Conservation (phyloP, 2,888 invertebrate species). For the Nomada hirtipes region DNA sequence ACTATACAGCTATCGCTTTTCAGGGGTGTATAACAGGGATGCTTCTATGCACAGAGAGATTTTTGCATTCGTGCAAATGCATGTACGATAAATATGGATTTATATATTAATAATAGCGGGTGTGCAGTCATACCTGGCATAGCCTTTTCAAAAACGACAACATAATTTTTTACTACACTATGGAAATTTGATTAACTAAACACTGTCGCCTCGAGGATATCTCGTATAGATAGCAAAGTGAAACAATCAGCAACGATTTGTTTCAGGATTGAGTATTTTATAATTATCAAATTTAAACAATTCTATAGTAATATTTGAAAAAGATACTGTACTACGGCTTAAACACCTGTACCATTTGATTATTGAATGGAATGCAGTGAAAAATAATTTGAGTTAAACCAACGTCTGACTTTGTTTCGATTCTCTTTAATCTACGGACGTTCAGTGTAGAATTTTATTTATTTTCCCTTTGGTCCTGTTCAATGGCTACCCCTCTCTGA, state of each 20-base stretch:
- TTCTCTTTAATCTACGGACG: not conserved
- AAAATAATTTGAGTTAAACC: not conserved
- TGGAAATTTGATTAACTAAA: no score
- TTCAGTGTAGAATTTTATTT: not conserved
- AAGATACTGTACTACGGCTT: not conserved
- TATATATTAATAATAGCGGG: no score
- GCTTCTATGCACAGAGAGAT: not conserved
- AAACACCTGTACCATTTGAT: not conserved
- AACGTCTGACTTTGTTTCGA: slow-evolving; percentile 11
- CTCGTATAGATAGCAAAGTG: no score
- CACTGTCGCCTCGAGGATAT: no score
- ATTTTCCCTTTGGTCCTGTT: not conserved
- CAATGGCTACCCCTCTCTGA: slow-evolving; percentile 2
- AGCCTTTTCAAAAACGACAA: no score
- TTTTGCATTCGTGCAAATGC: not conserved
- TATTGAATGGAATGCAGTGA: not conserved
- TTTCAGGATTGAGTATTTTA: not conserved
- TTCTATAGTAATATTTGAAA: not conserved
- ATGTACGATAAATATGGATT: not conserved
- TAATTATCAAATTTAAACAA: no score
- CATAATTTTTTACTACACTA: no score
- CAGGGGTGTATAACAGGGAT: not conserved
- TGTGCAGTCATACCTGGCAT: no score
- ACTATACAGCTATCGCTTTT: not conserved
- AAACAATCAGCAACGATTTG: no score